A percentile compares a stretch with the other conserved stretches of the same genome.
These are phyloP conservation scores for Panagrolaimus sp. DNA, from an alignment of 1,140 invertebrate species.

Conservation along the genomic window DNA sequence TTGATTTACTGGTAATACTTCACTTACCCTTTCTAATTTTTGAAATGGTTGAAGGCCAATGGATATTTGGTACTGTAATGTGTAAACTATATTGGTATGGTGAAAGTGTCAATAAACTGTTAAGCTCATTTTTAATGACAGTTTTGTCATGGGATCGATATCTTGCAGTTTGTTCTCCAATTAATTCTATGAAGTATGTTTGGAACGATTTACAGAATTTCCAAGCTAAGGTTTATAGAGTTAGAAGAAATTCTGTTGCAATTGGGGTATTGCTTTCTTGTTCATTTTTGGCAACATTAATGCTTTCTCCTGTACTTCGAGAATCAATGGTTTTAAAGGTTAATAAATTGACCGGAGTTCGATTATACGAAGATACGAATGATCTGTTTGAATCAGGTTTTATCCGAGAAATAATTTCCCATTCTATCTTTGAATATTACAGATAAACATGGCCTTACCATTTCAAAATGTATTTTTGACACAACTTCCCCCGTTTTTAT, in stretches of 20 bases:
- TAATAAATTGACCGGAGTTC: slow-evolving; percentile 44
- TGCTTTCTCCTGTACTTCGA: slow-evolving; percentile 47
- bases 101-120: slow-evolving; percentile 45
- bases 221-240: slow-evolving; percentile 26
- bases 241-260: slow-evolving; percentile 49
- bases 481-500: slow-evolving; percentile 46
- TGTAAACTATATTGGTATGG: slow-evolving; percentile 48
- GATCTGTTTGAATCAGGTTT: slow-evolving; percentile 28
- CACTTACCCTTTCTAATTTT: slow-evolving; percentile 38
- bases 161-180: slow-evolving; percentile 43
- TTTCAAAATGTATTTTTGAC: slow-evolving; percentile 50
- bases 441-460: slow-evolving; percentile 22
- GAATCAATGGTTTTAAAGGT: slow-evolving; percentile 50
- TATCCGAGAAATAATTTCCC: background rate
- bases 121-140: slow-evolving; percentile 39
- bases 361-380: slow-evolving; percentile 27
- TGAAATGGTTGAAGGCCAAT: slow-evolving; percentile 45
- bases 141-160: slow-evolving; percentile 43
- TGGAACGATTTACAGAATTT: no score
- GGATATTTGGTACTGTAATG: slow-evolving; percentile 43
- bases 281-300: slow-evolving; percentile 45
- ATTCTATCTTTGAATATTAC: slow-evolving; percentile 11
- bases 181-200: slow-evolving; percentile 15
- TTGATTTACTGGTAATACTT: slow-evolving; percentile 16
- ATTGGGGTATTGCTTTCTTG: slow-evolving; percentile 45